Percentiles rank a stretch among this genome's conserved stretches.
Conservation (phyloP, 1,140 invertebrate genomes). For the Zaprionus capensis region DNA sequence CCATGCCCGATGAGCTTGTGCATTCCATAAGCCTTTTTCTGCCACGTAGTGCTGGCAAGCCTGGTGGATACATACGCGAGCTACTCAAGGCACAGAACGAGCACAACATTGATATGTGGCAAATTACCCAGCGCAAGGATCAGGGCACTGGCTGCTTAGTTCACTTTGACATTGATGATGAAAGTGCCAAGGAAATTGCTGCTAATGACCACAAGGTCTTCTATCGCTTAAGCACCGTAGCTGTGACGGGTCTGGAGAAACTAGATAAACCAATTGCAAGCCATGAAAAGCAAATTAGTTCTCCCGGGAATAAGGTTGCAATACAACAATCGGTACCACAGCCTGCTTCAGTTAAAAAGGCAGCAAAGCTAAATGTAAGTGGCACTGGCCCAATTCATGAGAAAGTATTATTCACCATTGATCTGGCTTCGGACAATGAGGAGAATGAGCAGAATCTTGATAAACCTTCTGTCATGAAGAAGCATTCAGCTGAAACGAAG, state of each 20-base stretch:
- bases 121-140: conserved; percentile 1
- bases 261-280: too few relatives aligned
- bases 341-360: neutral
- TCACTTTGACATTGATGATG: conserved; percentile 11
- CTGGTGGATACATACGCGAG: conserved; percentile 8
- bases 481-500: too few relatives aligned
- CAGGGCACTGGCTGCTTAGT: neutral
- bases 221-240: conserved; percentile 25
- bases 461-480: too few relatives aligned
- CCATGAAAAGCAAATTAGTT: neutral
- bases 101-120: conserved; percentile 21
- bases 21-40: neutral
- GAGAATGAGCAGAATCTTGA: neutral
- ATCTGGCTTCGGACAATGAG: neutral
- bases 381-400: neutral
- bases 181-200: conserved; percentile 14
- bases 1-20: neutral
- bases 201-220: conserved; percentile 19
- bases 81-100: conserved; percentile 32
- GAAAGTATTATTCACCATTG: neutral
- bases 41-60: conserved; percentile 2
- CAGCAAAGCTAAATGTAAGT: neutral
- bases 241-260: conserved; percentile 9
- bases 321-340: too few relatives aligned
- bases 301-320: neutral